Percentiles rank a stretch among this genome's conserved stretches.
Evolutionary conservation across 2,113 vertebrate species (phyloP).

Genomic region (Toxotes chatareus): DNA sequence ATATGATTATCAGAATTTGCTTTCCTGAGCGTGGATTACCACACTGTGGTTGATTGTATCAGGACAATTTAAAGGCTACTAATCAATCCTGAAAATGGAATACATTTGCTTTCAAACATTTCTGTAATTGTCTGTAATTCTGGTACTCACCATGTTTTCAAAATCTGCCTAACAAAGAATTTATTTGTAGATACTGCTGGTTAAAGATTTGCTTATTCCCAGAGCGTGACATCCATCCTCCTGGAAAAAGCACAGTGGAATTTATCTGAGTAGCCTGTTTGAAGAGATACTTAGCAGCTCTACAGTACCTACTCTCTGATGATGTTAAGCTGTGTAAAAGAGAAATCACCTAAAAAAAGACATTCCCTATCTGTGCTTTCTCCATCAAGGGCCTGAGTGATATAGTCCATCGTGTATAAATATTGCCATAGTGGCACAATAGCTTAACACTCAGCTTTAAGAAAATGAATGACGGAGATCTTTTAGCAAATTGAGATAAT

Average conservation of each 20-base stretch:
- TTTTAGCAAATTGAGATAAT: background rate
- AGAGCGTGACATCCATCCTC: conserved; percentile 19
- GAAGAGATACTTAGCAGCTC: conserved; percentile 30
- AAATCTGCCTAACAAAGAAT: background rate
- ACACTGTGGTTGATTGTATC: background rate
- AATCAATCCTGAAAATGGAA: conserved; percentile 1
- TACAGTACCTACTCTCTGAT: conserved; percentile 16
- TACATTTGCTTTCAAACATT: background rate
- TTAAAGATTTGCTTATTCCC: conserved; percentile 23
- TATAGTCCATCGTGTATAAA: conserved; percentile 16
- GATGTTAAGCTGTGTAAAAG: conserved; percentile 42
- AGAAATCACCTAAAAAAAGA: conserved; percentile 49
- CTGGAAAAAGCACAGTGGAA: conserved; percentile 30
- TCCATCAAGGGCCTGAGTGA: conserved; percentile 13
- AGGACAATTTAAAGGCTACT: background rate
- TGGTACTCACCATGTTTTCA: background rate
- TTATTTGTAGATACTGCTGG: conserved; percentile 17
- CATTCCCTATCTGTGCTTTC: conserved; percentile 10
- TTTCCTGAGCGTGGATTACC: conserved; percentile 5
- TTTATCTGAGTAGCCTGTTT: conserved; percentile 47
- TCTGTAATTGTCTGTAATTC: background rate
- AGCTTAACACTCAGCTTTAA: background rate
- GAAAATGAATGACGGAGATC: background rate
- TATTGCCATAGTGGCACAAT: background rate
- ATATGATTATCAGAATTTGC: conserved; percentile 20